A percentile compares a stretch with the other conserved stretches of the same genome.
These are phyloP conservation scores for Typhlomys cinereus DNA, from an alignment of 2,113 vertebrate species.

Conservation along the genomic window DNA sequence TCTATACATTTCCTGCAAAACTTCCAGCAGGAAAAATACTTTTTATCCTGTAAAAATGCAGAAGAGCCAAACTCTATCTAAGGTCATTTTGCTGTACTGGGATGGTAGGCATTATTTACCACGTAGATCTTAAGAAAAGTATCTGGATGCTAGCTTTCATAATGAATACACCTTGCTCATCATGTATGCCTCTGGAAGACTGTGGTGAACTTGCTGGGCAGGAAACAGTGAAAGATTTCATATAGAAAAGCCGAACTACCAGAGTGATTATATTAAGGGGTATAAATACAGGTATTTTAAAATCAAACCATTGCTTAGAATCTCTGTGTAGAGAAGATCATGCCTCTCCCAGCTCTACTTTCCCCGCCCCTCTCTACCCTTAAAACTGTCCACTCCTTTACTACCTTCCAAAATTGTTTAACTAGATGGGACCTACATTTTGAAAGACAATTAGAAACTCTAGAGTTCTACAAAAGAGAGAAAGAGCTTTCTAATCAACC, in stretches of 20 bases:
- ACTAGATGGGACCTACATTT: conserved; percentile 35
- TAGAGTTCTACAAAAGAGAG: background rate
- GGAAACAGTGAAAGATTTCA: background rate
- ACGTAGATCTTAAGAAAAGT: background rate
- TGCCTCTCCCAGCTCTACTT: conserved; percentile 39
- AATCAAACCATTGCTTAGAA: conserved; percentile 56
- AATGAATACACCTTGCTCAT: background rate
- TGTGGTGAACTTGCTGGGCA: background rate
- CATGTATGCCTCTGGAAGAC: background rate
- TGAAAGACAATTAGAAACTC: conserved; percentile 59
- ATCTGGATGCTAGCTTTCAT: background rate
- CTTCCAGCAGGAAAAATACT: background rate
- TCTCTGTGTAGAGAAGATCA: conserved; percentile 26
- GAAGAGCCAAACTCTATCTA: background rate
- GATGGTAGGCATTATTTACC: background rate
- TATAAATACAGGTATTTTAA: conserved; percentile 61
- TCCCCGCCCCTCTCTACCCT: conserved; percentile 18
- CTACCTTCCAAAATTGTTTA: conserved; percentile 54
- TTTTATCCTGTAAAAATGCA: background rate
- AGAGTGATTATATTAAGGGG: background rate
- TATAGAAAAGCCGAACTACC: conserved; percentile 22
- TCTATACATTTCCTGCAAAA: conserved; percentile 2
- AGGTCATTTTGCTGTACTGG: background rate
- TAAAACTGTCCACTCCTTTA: conserved; percentile 43
- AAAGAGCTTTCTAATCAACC: conserved; percentile 32